These are phyloP conservation scores for Chiloscyllium plagiosum DNA, from an alignment of 2,113 vertebrate genomes.

Conservation along the genomic window DNA sequence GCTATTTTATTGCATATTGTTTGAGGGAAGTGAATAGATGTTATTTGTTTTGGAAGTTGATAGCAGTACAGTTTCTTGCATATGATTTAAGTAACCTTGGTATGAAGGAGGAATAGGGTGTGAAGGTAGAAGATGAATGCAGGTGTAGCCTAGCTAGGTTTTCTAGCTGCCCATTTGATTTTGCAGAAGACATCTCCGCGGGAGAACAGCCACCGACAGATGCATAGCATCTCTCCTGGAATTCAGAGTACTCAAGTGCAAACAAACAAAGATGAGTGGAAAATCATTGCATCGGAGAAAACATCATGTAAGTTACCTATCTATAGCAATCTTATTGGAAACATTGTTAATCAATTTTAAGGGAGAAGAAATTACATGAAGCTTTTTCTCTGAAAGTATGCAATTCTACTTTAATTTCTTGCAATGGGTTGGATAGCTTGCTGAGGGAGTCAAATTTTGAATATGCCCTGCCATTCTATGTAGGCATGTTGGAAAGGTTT, in stretches of 20 bases:
- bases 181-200: conserved; percentile 94
- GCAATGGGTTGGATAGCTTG: not conserved
- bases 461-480: not conserved
- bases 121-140: conserved; percentile 19
- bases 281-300: conserved; percentile 96
- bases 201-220: conserved; percentile 89
- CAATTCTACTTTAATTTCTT: conserved; percentile 34
- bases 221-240: conserved; percentile 86
- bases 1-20: not conserved
- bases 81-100: not conserved
- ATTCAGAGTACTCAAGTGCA: conserved; percentile 76
- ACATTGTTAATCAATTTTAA: not conserved
- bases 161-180: conserved; percentile 89
- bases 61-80: not conserved
- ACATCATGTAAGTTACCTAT: conserved; percentile 78
- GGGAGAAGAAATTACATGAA: not conserved
- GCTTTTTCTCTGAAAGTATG: conserved; percentile 15
- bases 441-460: not conserved
- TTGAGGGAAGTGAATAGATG: not conserved
- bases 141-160: conserved; percentile 50
- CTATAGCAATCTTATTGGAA: not conserved
- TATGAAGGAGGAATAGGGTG: not conserved
- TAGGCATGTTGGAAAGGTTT: not conserved
- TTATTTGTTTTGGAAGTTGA: not conserved
- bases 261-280: conserved; percentile 88